Percentiles rank a stretch among this genome's conserved stretches.
Evolutionary conservation across 64 coral and sea anemone species (phyloP).

Genomic region (Orbicella faveolata): DNA sequence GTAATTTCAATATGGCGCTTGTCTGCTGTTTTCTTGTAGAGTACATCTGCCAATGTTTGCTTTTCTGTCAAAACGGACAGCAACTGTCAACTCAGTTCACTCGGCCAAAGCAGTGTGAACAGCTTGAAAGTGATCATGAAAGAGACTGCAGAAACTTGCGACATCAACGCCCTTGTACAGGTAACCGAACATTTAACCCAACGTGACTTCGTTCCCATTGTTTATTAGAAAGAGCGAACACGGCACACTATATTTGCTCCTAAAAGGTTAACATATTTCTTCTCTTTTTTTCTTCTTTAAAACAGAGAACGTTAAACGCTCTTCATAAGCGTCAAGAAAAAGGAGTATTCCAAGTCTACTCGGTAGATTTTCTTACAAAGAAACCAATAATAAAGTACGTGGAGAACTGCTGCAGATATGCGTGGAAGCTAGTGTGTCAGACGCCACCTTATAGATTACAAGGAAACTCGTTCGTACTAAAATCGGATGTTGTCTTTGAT

Average conservation of each 20-base stretch:
- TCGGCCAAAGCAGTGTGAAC: neutral
- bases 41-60: neutral
- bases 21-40: neutral
- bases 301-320: neutral
- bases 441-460: too few relatives aligned
- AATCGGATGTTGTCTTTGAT: neutral
- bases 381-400: neutral
- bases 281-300: neutral
- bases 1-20: neutral
- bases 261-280: neutral
- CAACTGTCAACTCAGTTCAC: too few relatives aligned
- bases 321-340: neutral
- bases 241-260: neutral
- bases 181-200: neutral
- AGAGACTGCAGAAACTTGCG: conserved; percentile 8
- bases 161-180: neutral
- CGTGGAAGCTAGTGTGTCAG: neutral
- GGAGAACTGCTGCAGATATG: neutral
- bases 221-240: too few relatives aligned
- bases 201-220: too few relatives aligned
- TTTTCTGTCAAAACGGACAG: conserved; percentile 5
- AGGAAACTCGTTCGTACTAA: neutral
- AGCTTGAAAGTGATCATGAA: conserved; percentile 10
- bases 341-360: neutral
- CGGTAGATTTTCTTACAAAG: neutral